These are phyloP conservation scores for Lanistes nyassanus DNA, from an alignment of 1,140 invertebrate species.

Conservation along the genomic window DNA sequence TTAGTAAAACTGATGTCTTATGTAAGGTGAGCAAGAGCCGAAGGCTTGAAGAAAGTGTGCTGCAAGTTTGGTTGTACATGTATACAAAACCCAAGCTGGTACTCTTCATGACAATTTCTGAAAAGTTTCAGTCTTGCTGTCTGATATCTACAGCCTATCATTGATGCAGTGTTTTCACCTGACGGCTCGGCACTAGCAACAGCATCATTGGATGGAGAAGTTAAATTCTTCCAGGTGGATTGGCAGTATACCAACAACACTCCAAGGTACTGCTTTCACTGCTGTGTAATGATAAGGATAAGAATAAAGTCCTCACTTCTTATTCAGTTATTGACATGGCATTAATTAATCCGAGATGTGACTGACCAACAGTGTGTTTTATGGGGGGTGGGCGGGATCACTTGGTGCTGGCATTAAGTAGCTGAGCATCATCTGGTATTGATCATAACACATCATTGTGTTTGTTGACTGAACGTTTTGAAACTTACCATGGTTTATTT, in stretches of 20 bases:
- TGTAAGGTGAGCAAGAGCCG: too few species aligned
- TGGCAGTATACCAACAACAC: neutral
- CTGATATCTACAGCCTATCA: constrained; percentile 72
- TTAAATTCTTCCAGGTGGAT: constrained; percentile 89
- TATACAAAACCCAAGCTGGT: too few species aligned
- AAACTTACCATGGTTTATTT: constrained; percentile 5
- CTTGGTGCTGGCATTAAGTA: too few species aligned
- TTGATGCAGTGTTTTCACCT: constrained; percentile 89
- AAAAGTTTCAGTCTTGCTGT: neutral
- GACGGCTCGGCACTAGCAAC: constrained; percentile 93
- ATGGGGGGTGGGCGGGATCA: too few species aligned
- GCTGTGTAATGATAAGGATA: neutral
- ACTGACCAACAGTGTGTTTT: too few species aligned
- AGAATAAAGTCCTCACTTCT: neutral
- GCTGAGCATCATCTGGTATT: too few species aligned
- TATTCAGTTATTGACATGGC: neutral
- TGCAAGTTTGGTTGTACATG: too few species aligned
- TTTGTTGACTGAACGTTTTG: constrained; percentile 4
- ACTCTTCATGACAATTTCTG: neutral
- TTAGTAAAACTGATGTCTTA: too few species aligned
- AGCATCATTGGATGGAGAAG: constrained; percentile 84
- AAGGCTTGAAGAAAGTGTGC: too few species aligned
- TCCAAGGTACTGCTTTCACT: neutral
- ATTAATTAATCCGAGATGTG: too few species aligned
- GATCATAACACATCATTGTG: too few species aligned